These are phyloP conservation scores for Siniperca undulata DNA, from an alignment of 2,797 vertebrate genomes.

Conservation along the genomic window DNA sequence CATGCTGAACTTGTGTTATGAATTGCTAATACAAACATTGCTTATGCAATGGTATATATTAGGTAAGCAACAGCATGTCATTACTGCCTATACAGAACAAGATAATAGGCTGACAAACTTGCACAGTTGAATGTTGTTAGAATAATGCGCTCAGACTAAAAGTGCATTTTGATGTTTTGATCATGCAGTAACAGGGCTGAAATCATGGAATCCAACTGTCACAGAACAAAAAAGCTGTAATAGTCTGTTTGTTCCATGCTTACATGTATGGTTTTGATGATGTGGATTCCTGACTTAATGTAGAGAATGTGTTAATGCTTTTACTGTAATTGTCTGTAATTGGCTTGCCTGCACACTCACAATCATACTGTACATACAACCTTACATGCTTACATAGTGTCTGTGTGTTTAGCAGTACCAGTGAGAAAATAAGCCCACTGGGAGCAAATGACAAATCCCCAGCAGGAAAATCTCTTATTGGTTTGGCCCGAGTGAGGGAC, in stretches of 20 bases:
- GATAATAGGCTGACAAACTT: constrained; percentile 37
- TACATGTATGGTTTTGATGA: background rate
- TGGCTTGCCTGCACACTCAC: background rate
- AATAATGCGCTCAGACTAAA: constrained; percentile 26
- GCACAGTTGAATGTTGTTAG: constrained; percentile 16
- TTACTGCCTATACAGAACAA: constrained; percentile 17
- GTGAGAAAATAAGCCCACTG: constrained; percentile 9
- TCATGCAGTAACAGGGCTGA: background rate
- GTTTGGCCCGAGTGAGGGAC: constrained; percentile 17
- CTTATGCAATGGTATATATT: constrained; percentile 32
- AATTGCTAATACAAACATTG: constrained; percentile 50
- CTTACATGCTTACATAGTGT: background rate
- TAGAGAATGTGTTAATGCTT: background rate
- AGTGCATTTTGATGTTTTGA: constrained; percentile 9
- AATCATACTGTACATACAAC: background rate
- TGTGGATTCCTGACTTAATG: background rate
- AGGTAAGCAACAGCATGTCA: constrained; percentile 37
- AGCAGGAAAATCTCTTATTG: constrained; percentile 22
- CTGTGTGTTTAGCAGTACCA: background rate
- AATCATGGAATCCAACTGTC: background rate
- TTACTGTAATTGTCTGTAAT: background rate
- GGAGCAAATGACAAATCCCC: constrained; percentile 32
- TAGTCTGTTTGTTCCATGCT: background rate
- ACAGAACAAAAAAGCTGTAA: too few relatives aligned
- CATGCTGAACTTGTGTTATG: constrained; percentile 34